Evolutionary conservation across 2,797 vertebrate genomes (phyloP).

Genomic region (Dicrostonyx torquatus): DNA sequence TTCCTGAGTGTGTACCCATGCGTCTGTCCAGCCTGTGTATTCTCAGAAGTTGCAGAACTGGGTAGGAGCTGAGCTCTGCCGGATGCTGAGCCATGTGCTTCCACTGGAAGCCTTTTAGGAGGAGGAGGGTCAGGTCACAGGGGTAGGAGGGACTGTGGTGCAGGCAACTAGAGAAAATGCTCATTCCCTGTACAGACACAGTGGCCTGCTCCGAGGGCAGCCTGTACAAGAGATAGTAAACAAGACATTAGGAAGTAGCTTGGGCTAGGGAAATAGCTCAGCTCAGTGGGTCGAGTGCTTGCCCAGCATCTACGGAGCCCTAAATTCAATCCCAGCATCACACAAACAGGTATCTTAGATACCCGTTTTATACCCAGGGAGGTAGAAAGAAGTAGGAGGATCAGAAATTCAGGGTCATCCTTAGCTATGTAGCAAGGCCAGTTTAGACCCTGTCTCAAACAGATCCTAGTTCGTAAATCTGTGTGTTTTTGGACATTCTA

Average conservation of each 20-base stretch:
- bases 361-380: too few relatives aligned
- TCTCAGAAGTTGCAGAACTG: accelerated
- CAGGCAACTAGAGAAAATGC: background rate
- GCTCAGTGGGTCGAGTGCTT: background rate
- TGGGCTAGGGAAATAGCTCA: background rate
- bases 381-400: background rate
- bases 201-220: background rate
- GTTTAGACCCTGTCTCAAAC: background rate
- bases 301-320: background rate
- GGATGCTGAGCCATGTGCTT: background rate
- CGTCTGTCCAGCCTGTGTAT: accelerated
- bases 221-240: too few relatives aligned
- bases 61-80: background rate
- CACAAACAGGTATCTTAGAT: background rate
- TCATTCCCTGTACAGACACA: accelerated
- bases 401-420: background rate
- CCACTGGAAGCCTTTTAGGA: accelerated
- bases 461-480: background rate
- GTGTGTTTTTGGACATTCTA: background rate
- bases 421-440: background rate
- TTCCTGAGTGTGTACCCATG: background rate
- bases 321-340: background rate
- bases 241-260: background rate
- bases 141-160: accelerated
- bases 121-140: accelerated